Base-by-base conservation (phyloP, 2,797 vertebrate genomes). In the Crocodylus rhombifer region DNA sequence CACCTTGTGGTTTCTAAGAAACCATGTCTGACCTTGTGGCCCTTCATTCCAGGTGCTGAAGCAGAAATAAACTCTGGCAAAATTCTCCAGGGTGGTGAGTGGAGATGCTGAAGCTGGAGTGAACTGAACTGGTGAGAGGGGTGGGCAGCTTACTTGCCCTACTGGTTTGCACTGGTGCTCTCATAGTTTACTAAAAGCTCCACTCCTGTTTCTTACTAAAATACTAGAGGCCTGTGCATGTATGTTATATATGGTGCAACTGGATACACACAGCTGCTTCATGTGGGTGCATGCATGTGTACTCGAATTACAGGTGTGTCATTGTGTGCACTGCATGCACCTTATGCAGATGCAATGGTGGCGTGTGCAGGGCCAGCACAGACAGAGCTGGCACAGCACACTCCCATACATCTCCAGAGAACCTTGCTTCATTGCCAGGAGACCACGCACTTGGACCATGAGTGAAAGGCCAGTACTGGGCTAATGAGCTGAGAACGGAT, bases 401-500 rank as follows among this genome's bases (percentile, higher is more conserved):
- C 63, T 63, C 51, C 71, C 63, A 25, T n/a, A 26, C 71, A 36
- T 51, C 36, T 25, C 71, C 33, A 23, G 33, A 86, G 58, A 64
- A 91, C 18, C 75, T 85, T 30, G 82, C 82, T 90, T 86, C 69
- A 21, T 42, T 56, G 78, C 57, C 77, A 7, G 33, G 78, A 77
- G 64, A 91, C 14, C 55, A 33, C 57, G 77, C 77, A 81, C 67
- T 42, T 42, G 62, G 51, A 57, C 26, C 51, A 58, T 56, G 21
- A 26, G 18, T 73, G 51, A 74, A 58, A 83, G 58, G 83, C 58
- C 26, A 58, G 89, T 21, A 9, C 33, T 57, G 71, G 58, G 74
- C 56, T 87, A 87, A 83, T 87, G 84, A 91, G 80, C 84, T 65
- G 84, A 73, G 61, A 79, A 85, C 17, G 60, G 28, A 83, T 74